Evolutionary conservation across 2,888 invertebrate genomes (phyloP), one percentile per base, ranked within the genome.

Genomic region (Hoplodrina ambigua): DNA sequence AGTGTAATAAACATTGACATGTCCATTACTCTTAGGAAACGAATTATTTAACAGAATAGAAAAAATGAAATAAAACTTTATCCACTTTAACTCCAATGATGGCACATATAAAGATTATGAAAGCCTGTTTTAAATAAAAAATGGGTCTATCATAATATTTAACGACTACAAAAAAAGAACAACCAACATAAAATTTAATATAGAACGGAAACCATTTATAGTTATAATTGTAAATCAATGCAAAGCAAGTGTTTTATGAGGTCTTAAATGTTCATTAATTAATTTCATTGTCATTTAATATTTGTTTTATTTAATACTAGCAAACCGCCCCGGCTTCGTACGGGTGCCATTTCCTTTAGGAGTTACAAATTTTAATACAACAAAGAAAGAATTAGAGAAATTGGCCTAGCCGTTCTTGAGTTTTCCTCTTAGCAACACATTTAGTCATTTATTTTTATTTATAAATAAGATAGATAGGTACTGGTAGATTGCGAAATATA

Each of bases 221-320:
- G 78, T 65, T 54, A 46, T 61, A 65, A 65, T 72, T 76, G 59
- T 8, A 70, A 75, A 75, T 76, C 6, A 37, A 69, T 50, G 25
- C 37, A 62, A 76, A 76, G 20, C 54, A 25, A 46, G 19, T 58
- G 15, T 69, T 69, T 59, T 55, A 46, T 46, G 58, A 52, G 50
- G 4, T 62, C 50, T 60, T 74, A 41, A 74, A 8, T 52, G n/a
- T 50, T 20, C 20, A 44, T 57, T 62, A 30, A 72, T 46, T 1
- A 30, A 59, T 19, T n/a, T 44, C 25, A 44, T 25, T 49, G 0
- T 17, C 25, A 37, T 19, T 41, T 30, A 20, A 33, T 52, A 33
- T 15, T n/a, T 15, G 17, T 10, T 17, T 46, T 37, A 37, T 33
- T 25, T 25, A 25, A 25, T 25, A 25, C 25, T 25, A 25, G 25